phyloP scores from a whole-genome alignment of 2,113 vertebrate species.

The Tachysurus fulvidraco region DNA sequence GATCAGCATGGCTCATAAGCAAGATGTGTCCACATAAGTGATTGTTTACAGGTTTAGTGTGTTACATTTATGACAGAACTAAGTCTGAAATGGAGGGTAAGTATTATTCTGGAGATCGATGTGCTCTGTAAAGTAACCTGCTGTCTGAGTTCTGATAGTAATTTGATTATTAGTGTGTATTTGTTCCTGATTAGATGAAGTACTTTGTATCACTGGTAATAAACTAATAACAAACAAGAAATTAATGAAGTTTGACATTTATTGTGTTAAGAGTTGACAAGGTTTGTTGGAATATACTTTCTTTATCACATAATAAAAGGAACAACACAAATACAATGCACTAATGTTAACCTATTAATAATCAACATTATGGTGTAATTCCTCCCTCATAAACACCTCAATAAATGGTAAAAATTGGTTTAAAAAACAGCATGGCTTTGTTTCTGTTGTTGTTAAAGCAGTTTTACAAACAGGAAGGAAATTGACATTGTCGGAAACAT shows the following conservation, averaged over 20 bases:
- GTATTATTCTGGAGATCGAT: background rate
- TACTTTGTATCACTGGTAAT: background rate
- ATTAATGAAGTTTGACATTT: background rate
- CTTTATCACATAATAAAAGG: background rate
- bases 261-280: background rate
- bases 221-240: background rate
- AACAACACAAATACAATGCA: background rate
- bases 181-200: background rate
- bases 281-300: background rate
- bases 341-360: background rate
- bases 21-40: too few species aligned
- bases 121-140: background rate
- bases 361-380: background rate
- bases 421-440: background rate
- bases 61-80: background rate
- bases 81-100: constrained; percentile 31
- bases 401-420: background rate
- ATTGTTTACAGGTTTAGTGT: background rate
- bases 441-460: background rate
- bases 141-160: background rate
- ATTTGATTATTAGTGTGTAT: background rate
- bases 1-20: too few species aligned
- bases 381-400: background rate
- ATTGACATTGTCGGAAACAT: background rate
- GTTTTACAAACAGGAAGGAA: background rate